Base-by-base conservation (phyloP, 2,113 vertebrate species). In the Butorides virescens region DNA sequence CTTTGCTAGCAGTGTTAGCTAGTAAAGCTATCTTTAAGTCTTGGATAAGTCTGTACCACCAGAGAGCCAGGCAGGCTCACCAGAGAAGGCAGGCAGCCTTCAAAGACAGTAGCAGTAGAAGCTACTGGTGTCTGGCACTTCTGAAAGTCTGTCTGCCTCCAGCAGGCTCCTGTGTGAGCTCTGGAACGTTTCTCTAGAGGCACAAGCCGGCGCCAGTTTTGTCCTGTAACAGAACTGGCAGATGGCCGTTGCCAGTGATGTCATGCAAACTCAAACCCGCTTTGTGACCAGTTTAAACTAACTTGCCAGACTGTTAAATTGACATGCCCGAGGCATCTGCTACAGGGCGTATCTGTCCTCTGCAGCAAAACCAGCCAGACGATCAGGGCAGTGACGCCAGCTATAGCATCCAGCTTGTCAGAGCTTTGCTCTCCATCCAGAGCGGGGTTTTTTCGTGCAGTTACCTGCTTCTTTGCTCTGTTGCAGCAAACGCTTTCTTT, bases 81-180 rank as follows among this genome's bases (percentile, higher is more conserved):
- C n/a, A n/a, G 42, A 62, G 86, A 34, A 76, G 73, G 17, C 66
- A 73, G 26, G 1, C 36, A 75, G 65, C 61, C 68, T 74, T 71
- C 81, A 81, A 32, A 86, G 68, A 4, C 27, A 8, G 22, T 2
- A 70, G 15, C 0, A 0, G 8, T 44, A 18, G 65, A 32, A 82
- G 22, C 36, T 72, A 16, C 52, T 62, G 0, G 1, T 37, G 66
- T 52, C 44, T 81, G 21, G 17, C 27, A 16, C 67, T 42, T 50
- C 42, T 62, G 55, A 78, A 47, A 79, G 75, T 20, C 73, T 36
- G 52, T 21, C 72, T 61, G 77, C 90, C 27, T 52, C 36, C 3
- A 19, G 63, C 84, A 25, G 42, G 42, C 23, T 49, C 61, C 67
- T 19, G 26, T 11, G 15, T 20, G 46, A 70, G 58, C 75, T 70